phyloP scores from a whole-genome alignment of 2,888 invertebrate genomes.

The Oxytorus armatus region DNA sequence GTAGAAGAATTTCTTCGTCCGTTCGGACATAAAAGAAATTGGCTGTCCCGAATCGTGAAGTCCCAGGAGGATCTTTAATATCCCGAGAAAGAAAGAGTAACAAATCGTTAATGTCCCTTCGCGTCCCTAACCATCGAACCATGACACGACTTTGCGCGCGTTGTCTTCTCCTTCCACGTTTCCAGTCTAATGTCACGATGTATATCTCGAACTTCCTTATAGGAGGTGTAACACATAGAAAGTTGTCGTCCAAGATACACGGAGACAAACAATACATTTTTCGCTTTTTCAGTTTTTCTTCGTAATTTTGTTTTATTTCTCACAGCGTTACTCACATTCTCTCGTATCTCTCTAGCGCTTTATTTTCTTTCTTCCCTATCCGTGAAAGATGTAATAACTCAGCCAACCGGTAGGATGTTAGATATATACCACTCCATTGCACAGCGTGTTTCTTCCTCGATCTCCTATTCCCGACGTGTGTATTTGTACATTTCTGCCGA shows the following conservation, averaged over 20 bases:
- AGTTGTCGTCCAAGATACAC: neutral
- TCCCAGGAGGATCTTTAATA: too few relatives aligned
- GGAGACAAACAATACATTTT: neutral
- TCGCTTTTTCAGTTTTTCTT: neutral
- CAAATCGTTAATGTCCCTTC: too few relatives aligned
- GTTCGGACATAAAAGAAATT: too few relatives aligned
- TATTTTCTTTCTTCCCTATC: slow-evolving; percentile 47
- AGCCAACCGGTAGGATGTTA: slow-evolving; percentile 30
- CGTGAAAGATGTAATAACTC: slow-evolving; percentile 61
- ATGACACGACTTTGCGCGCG: too few relatives aligned
- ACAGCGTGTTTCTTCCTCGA: slow-evolving; percentile 42
- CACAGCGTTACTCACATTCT: slow-evolving; percentile 1
- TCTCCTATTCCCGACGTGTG: slow-evolving; percentile 26
- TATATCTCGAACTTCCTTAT: neutral
- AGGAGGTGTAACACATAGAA: neutral
- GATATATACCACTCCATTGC: slow-evolving; percentile 41
- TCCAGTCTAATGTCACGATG: too few relatives aligned
- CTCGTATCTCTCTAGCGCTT: slow-evolving; percentile 14
- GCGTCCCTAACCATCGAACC: too few relatives aligned
- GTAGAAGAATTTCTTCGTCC: too few relatives aligned
- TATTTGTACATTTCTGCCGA: slow-evolving; percentile 23
- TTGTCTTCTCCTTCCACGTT: too few relatives aligned
- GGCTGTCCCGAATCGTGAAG: too few relatives aligned
- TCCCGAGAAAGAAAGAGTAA: too few relatives aligned
- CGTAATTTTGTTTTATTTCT: slow-evolving; percentile 14